Evolutionary conservation across 2,113 vertebrate species (phyloP).

Genomic region (Pituophis catenifer): DNA sequence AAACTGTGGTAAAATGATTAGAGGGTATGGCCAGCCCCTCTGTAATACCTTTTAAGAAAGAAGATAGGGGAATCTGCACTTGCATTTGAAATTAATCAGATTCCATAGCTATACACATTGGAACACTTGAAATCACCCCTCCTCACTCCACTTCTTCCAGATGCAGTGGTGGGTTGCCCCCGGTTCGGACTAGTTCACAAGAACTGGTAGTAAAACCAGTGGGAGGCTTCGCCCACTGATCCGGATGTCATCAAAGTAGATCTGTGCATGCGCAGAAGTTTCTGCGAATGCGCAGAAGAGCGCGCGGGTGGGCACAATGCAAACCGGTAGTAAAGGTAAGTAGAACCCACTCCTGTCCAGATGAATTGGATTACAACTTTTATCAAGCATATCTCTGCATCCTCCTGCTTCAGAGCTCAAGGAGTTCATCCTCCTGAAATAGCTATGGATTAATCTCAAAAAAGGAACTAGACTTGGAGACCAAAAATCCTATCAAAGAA

Average conservation of each 20-base stretch:
- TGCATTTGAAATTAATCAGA: neutral
- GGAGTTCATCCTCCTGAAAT: neutral
- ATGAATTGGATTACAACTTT: neutral
- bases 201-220: no score
- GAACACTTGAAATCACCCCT: neutral
- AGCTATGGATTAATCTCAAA: neutral
- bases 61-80: neutral
- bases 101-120: neutral
- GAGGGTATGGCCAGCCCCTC: slow-evolving; percentile 76
- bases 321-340: no score
- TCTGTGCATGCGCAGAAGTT: no score
- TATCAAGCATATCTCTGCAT: neutral
- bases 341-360: neutral
- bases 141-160: neutral
- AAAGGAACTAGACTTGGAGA: neutral
- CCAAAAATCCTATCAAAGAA: neutral
- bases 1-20: slow-evolving; percentile 79
- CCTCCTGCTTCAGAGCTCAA: neutral
- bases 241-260: no score
- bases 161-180: neutral
- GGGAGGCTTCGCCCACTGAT: no score
- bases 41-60: slow-evolving; percentile 68
- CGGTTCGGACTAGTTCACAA: no score
- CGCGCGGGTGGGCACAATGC: no score
- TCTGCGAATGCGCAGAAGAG: no score